A percentile compares a stretch with the other conserved stretches of the same genome.
Evolutionary conservation across 2,888 invertebrate species (phyloP).

Genomic region (Lobophora halterata): DNA sequence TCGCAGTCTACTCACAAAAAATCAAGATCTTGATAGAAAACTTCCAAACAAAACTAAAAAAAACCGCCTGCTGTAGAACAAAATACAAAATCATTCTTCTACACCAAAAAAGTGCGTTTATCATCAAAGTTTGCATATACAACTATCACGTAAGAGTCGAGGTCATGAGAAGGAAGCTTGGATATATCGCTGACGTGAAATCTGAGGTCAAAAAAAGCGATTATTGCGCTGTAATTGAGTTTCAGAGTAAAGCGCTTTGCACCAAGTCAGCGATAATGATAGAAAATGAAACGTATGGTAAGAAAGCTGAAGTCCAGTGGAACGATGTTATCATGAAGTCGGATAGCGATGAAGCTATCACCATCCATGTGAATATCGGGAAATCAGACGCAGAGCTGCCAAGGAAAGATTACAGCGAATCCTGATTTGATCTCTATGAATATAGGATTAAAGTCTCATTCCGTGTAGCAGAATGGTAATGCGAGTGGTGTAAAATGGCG

Average conservation of each 20-base stretch:
- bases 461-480: conserved; percentile 45
- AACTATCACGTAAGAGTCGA: conserved; percentile 74
- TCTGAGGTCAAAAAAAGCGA: conserved; percentile 67
- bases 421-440: conserved; percentile 29
- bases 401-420: conserved; percentile 54
- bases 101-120: conserved; percentile 72
- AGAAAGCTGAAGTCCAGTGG: conserved; percentile 75
- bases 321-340: conserved; percentile 69
- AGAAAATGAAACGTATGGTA: conserved; percentile 71
- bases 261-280: conserved; percentile 71
- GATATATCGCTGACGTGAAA: conserved; percentile 64
- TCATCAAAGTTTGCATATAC: conserved; percentile 75
- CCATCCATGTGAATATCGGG: conserved; percentile 71
- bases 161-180: conserved; percentile 70
- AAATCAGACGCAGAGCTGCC: conserved; percentile 53
- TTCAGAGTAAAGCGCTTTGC: conserved; percentile 69
- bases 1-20: conserved; percentile 73
- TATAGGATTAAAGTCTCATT: conserved; percentile 38
- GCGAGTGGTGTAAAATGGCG: conserved; percentile 14
- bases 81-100: conserved; percentile 73
- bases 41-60: conserved; percentile 73
- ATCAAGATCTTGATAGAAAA: conserved; percentile 75
- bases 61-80: conserved; percentile 72
- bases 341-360: conserved; percentile 71
- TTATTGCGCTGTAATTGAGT: conserved; percentile 70